phyloP scores from a whole-genome alignment of 2,113 vertebrate genomes.

The Diadophis punctatus region DNA sequence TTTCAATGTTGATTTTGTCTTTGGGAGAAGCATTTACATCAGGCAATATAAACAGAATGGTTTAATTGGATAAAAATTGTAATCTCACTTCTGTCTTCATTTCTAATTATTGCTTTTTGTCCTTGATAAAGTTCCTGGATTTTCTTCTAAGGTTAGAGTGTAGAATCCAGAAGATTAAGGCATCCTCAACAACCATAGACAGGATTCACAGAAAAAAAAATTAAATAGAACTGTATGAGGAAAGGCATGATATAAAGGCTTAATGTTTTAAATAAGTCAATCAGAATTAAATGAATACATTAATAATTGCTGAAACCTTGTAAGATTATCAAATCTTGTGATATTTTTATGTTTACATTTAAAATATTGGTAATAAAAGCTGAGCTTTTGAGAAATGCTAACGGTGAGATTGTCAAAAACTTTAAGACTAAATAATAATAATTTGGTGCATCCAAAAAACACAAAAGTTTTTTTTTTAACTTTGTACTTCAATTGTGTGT shows the following conservation, averaged over 20 bases:
- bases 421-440: background rate
- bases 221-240: background rate
- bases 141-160: background rate
- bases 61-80: slow-evolving; percentile 1
- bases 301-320: background rate
- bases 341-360: background rate
- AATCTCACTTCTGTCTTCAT: background rate
- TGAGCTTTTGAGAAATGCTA: background rate
- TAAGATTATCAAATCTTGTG: background rate
- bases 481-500: background rate
- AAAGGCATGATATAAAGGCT: background rate
- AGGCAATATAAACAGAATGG: background rate
- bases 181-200: background rate
- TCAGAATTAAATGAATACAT: background rate
- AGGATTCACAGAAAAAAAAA: background rate
- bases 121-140: background rate
- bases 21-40: background rate
- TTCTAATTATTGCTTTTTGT: background rate
- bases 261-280: background rate
- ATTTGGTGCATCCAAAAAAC: background rate
- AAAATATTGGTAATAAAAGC: background rate
- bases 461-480: background rate
- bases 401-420: background rate
- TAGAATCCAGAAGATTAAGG: background rate
- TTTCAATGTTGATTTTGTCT: slow-evolving; percentile 15